Evolutionary conservation across 2,113 vertebrate species (phyloP).

Genomic region (Martes martes): DNA sequence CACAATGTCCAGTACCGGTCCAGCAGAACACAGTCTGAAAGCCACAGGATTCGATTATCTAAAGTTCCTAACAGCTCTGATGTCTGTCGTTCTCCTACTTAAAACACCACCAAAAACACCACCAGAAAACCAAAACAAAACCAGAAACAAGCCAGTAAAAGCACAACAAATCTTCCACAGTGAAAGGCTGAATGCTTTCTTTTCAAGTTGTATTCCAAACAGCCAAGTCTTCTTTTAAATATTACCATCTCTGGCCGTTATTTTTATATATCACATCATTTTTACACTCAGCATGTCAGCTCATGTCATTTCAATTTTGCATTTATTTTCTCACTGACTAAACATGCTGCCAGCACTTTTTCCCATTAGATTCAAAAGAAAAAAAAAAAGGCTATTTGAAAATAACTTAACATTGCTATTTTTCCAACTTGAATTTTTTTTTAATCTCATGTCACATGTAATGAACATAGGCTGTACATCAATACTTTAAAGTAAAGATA

Average conservation of each 20-base stretch:
- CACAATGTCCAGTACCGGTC: neutral
- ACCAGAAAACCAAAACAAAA: neutral
- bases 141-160: neutral
- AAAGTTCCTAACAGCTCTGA: neutral
- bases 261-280: neutral
- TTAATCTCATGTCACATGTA: neutral
- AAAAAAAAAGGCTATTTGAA: neutral
- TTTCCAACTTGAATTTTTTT: neutral
- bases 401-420: neutral
- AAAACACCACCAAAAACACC: neutral
- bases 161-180: neutral
- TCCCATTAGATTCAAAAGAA: neutral
- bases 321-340: conserved; percentile 34
- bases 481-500: neutral
- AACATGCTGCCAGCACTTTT: neutral
- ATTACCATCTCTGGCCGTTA: neutral
- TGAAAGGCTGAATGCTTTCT: neutral
- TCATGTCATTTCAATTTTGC: conserved; percentile 24
- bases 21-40: neutral
- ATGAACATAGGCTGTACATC: neutral
- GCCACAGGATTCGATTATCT: neutral
- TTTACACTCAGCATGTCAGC: neutral
- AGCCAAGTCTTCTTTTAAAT: neutral
- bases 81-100: neutral
- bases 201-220: neutral